Base-by-base conservation (phyloP, 1,140 invertebrate genomes). In the Ylistrum balloti region DNA sequence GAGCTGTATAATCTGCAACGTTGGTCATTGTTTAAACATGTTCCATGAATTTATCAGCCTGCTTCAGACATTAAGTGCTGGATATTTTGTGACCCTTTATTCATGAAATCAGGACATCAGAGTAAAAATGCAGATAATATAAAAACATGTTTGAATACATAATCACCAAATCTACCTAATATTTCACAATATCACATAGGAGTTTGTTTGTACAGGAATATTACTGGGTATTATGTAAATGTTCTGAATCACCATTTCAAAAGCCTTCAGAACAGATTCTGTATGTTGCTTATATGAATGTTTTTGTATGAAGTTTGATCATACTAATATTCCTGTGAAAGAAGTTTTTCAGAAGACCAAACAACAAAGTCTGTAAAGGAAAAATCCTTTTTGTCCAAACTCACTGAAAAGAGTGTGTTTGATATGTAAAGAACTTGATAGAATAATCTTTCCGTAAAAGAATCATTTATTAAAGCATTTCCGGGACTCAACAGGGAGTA, bases 391-490 rank as follows among this genome's bases (percentile, higher is more conserved):
- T 74, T 74, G 15, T n/a, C 22, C 56, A 1, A 74, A 74, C 22
- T 74, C 9, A 74, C 56, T 74, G 28, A 74, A 74, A n/a, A 74
- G 56, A 74, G n/a, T 74, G 56, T 74, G 56, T 74, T 74, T 74
- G 56, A 74, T 74, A 74, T 74, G n/a, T 3, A 74, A 74, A 74
- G 56, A 74, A 74, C 56, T 74, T 74, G 56, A 74, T 74, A 74
- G 56, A n/a, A 74, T 74, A 74, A 74, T 74, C 56, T 74, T 74
- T 74, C 56, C 56, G n/a, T 74, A 74, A 74, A 74, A 74, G 56
- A 74, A 74, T 74, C 56, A 74, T 74, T 74, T 74, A 74, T 74
- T 74, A 74, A 74, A 74, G 56, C 56, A 74, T 74, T 74, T 74
- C 56, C 56, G 22, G 56, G 17, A 74, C 56, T 74, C 56, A 9